Base-by-base conservation (phyloP, 2,113 vertebrate genomes). In the Mustela lutreola region DNA sequence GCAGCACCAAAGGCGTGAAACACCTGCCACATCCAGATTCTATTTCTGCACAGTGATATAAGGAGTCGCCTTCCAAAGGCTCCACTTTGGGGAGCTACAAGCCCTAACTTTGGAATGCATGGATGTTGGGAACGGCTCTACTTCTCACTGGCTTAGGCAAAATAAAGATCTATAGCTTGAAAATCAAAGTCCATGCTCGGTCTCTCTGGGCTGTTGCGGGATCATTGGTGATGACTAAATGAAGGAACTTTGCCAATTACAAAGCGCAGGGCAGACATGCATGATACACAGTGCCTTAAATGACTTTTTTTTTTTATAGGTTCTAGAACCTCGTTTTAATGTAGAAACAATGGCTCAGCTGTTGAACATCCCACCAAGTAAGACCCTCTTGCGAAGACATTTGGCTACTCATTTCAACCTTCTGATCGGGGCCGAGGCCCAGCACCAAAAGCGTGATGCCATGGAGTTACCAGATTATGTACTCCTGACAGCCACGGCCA, bases 291-390 rank as follows among this genome's bases (percentile, higher is more conserved):
- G 19, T 19, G 12, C 82, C 36, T 82, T 60, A 36, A 75, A 53
- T 65, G 28, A 22, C 50, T 65, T 36, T 82, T 96, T 96, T n/a
- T 96, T 60, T 87, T 92, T 56, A 21, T 84, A 99, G 99, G 99
- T 99, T 70, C 98, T 99, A 87, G 99, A 99, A 97, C 99, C 99
- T 31, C 99, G 99, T 78, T 99, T 99, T 98, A 99, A 99, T 0
- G 99, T 99, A 14, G 99, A 99, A 98, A 99, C 99, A 19, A 99
- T 99, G 99, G 99, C 99, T 2, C 98, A 99, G 98, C 97, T 99
- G 97, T 98, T 99, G 81, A 99, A 99, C 98, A 99, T 99, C 98
- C 99, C 99, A 11, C 99, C 99, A 3, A 99, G 99, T 98, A 99
- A 99, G 98, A 99, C 99, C 0, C 99, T 99, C 50, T 98, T 99